Evolutionary conservation across 2,888 invertebrate species (phyloP), one percentile per base, ranked within the genome.

Genomic region (Torymus tubicola): DNA sequence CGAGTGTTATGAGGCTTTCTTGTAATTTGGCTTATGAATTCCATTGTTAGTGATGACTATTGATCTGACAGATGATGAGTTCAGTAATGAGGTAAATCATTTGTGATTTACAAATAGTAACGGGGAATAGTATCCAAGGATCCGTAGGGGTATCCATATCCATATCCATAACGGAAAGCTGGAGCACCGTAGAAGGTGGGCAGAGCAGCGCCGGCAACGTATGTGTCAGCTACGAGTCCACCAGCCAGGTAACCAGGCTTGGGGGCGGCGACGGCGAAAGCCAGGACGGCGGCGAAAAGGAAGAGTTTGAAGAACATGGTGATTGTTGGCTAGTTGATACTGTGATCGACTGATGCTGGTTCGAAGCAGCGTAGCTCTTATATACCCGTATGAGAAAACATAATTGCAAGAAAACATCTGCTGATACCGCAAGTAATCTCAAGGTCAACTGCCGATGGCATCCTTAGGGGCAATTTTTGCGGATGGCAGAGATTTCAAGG

Each of bases 241-340:
- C 61, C 63, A 13, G 63, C 63, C 0, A 73, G 73, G 63, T 24
- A 64, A n/a, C 74, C 79, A 2, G 73, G 73, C 14, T 75, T 75
- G n/a, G 80, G 18, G 0, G 21, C 61, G 5, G 80, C 80, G 2
- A 70, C 58, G 24, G 80, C 80, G 65, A 75, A 70, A 4, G 80
- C 80, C 75, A 80, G 50, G 11, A 80, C 18, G 70, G 80, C 74
- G 42, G 70, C 69, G 31, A 80, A 31, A 52, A 79, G n/a, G 64
- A 79, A 69, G 13, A 79, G 58, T 58, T 79, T 79, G 79, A 21
- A 69, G 79, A 79, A 74, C 79, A 79, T 79, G 69, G 58, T 68
- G 73, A 63, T 4, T 16, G 50, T 67, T 61, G 31, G 24, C 13
- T 31, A n/a, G 68, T 67, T 53, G 60, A 72, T 71, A 13, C 12